Percentiles rank a stretch among this genome's conserved stretches.
Evolutionary conservation across 37 sponge, comb jelly and placozoan species (phyloP).

Genomic region (Petrosia ficiformis): DNA sequence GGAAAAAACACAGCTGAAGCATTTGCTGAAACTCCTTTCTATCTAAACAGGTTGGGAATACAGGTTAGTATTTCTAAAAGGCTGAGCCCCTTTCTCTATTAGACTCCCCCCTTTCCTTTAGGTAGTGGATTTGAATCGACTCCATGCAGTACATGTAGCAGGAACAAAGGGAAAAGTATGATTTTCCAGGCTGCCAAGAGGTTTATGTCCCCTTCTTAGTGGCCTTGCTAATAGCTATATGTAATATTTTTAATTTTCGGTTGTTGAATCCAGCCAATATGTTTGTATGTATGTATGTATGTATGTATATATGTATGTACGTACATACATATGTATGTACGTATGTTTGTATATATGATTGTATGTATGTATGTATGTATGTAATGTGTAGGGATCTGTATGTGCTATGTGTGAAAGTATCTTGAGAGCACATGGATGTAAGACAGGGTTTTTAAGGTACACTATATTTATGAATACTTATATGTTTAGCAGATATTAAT

Average conservation of each 20-base stretch:
- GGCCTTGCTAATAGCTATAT: no score
- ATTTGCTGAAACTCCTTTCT: constrained; percentile 1
- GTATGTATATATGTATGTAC: not conserved
- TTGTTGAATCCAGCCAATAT: no score
- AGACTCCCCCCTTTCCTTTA: constrained; percentile 10
- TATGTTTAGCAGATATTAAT: not conserved
- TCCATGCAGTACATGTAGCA: constrained; percentile 74
- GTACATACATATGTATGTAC: constrained; percentile 6
- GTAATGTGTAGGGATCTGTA: constrained; percentile 72
- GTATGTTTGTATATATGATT: not conserved
- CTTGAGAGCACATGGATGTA: constrained; percentile 57
- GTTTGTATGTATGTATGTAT: not conserved
- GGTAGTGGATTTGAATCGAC: constrained; percentile 43
- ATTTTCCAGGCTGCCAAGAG: no score
- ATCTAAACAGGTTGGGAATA: constrained; percentile 15
- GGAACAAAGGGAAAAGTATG: constrained; percentile 91
- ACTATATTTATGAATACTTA: not conserved
- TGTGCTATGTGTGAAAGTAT: constrained; percentile 91
- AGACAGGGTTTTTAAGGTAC: constrained; percentile 90
- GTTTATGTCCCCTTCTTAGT: no score
- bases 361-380: not conserved
- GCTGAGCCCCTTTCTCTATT: no score
- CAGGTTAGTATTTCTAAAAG: no score
- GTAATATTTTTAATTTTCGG: no score
- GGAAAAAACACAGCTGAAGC: not conserved